Conservation (phyloP, 2,113 vertebrate genomes). For the Nothoprocta perdicaria region DNA sequence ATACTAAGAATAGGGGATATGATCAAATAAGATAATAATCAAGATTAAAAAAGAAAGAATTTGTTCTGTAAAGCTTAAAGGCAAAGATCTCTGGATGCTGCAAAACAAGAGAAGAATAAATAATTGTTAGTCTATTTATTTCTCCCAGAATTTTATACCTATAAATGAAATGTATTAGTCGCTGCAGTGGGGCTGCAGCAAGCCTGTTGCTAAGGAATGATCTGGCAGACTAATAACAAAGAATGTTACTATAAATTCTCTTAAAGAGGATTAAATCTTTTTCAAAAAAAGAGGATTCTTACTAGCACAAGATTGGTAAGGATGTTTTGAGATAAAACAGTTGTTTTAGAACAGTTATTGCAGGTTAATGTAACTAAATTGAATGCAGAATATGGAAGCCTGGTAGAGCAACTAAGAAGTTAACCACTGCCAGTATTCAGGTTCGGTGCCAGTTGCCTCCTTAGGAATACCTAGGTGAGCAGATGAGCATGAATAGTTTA, state of each 20-base stretch:
- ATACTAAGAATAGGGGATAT: neutral
- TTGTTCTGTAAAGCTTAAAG: neutral
- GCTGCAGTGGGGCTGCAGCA: neutral
- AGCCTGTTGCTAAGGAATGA: constrained; percentile 14
- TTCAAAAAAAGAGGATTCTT: neutral
- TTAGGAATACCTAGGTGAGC: neutral
- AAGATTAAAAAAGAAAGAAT: constrained; percentile 11
- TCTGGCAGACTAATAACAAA: constrained; percentile 26
- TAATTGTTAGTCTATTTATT: neutral
- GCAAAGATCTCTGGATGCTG: neutral
- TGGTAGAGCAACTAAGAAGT: neutral
- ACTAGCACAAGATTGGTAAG: neutral
- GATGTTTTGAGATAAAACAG: neutral
- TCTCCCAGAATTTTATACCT: neutral
- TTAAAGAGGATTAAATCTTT: neutral
- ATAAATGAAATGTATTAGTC: neutral
- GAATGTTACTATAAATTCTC: neutral
- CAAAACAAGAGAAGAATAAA: neutral
- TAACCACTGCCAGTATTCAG: neutral
- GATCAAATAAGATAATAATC: neutral
- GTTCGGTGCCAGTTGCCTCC: neutral
- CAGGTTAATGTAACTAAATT: rapidly evolving
- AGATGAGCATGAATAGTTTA: neutral
- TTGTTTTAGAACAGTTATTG: neutral
- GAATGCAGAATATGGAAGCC: neutral